Evolutionary conservation across 2,888 invertebrate genomes (phyloP).

Genomic region (Entomobrya multifasciata): DNA sequence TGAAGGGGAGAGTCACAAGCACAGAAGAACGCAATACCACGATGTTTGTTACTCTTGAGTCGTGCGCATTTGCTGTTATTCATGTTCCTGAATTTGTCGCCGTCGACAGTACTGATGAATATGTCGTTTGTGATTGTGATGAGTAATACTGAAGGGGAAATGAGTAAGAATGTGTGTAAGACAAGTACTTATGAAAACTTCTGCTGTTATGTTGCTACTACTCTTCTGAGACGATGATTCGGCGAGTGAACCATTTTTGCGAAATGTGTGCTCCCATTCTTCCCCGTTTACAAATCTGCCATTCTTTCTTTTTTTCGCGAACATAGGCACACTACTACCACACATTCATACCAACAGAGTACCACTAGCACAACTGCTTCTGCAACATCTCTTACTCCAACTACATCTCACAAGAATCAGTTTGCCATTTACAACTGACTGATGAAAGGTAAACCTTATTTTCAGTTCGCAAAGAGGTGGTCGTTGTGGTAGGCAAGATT

Average conservation of each 20-base stretch:
- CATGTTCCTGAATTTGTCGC: conserved; percentile 2
- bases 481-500: conserved; percentile 53
- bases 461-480: background rate
- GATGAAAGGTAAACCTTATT: conserved; percentile 19
- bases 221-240: background rate
- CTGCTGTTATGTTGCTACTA: conserved; percentile 10
- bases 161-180: conserved; percentile 55
- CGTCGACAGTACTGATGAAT: conserved; percentile 44
- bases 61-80: background rate
- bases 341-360: background rate
- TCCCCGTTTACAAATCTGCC: conserved; percentile 8
- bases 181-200: conserved; percentile 1
- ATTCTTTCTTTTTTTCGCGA: conserved; percentile 68
- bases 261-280: conserved; percentile 13
- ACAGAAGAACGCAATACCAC: conserved; percentile 35
- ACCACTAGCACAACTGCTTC: background rate
- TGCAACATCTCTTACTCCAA: background rate
- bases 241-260: conserved; percentile 64
- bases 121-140: conserved; percentile 44
- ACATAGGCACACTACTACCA: conserved; percentile 39
- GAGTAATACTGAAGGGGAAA: conserved; percentile 66
- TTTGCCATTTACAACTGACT: background rate
- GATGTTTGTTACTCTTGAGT: conserved; percentile 27
- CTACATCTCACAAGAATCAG: background rate
- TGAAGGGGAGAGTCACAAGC: background rate